Percentiles rank a stretch among this genome's conserved stretches.
Conservation (phyloP, 1,140 invertebrate species). For the Oncopeltus fasciatus region DNA sequence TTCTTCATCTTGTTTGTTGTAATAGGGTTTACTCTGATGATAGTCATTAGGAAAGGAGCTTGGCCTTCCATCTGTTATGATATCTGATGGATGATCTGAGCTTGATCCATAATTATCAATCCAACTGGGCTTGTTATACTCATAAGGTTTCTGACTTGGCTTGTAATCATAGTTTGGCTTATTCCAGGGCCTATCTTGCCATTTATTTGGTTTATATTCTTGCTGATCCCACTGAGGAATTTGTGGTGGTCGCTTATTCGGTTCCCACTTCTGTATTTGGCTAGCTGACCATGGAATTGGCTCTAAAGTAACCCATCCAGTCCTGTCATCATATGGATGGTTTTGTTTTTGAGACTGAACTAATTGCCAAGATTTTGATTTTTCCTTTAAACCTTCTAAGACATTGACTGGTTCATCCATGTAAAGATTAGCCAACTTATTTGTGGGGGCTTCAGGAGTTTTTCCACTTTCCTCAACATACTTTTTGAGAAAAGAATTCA, state of each 20-base stretch:
- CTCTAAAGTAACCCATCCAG: constrained; percentile 60
- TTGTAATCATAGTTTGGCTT: constrained; percentile 26
- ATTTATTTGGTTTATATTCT: constrained; percentile 22
- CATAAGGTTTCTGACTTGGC: constrained; percentile 7
- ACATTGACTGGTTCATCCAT: constrained; percentile 24
- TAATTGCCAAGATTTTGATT: constrained; percentile 30
- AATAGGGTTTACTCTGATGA: constrained; percentile 16
- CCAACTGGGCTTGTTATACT: constrained; percentile 24
- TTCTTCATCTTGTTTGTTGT: constrained; percentile 15
- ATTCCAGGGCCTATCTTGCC: constrained; percentile 29
- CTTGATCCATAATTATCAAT: constrained; percentile 28
- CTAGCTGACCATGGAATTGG: constrained; percentile 63
- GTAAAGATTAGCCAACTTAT: constrained; percentile 22
- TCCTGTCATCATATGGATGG: constrained; percentile 46
- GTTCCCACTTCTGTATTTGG: constrained; percentile 64
- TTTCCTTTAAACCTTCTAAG: constrained; percentile 20
- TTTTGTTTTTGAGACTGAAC: constrained; percentile 33
- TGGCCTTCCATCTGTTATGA: constrained; percentile 51
- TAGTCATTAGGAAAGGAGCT: constrained; percentile 44
- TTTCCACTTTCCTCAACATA: constrained; percentile 19
- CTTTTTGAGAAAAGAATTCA: constrained; percentile 25
- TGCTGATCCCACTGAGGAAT: constrained; percentile 15
- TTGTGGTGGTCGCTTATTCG: constrained; percentile 27
- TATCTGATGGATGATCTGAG: too few species aligned
- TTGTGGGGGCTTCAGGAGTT: constrained; percentile 15